A percentile compares a stretch with the other conserved stretches of the same genome.
phyloP scores from a whole-genome alignment of 1,140 invertebrate species.

The Yoshiicerus persimilis region DNA sequence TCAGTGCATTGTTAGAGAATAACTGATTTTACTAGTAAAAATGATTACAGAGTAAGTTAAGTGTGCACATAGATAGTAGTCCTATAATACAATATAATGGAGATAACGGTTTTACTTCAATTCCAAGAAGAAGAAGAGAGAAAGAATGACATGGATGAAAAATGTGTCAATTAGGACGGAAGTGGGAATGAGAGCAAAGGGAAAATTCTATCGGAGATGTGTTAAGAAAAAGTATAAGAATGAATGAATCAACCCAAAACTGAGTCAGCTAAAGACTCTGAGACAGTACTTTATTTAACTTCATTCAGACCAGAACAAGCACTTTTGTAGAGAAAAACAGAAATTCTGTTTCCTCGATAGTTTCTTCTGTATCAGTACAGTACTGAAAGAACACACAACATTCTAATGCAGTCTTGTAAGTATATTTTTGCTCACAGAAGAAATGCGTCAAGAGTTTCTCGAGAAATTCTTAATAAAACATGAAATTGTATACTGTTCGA shows the following conservation, averaged over 20 bases:
- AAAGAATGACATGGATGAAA: conserved; percentile 29
- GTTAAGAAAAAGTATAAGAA: not conserved
- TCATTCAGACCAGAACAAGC: not conserved
- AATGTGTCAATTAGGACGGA: conserved; percentile 41
- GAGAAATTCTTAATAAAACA: too few relatives aligned
- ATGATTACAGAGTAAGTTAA: not conserved
- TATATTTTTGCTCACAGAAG: too few relatives aligned
- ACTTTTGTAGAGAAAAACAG: not conserved
- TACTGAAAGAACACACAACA: too few relatives aligned
- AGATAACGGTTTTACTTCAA: not conserved
- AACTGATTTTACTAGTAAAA: not conserved
- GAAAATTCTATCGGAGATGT: not conserved
- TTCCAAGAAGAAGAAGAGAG: not conserved
- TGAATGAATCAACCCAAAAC: not conserved
- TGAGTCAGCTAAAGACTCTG: not conserved
- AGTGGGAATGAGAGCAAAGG: not conserved
- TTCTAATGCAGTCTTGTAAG: too few relatives aligned
- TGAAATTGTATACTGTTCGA: not conserved
- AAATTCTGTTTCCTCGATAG: not conserved
- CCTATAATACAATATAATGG: not conserved
- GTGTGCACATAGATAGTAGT: not conserved
- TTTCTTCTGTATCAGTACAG: too few relatives aligned
- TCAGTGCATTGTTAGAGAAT: not conserved
- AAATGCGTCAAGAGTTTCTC: too few relatives aligned
- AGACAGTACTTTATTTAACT: not conserved